Base-by-base conservation (phyloP, 2,797 vertebrate genomes). In the Pagetopsis macropterus region DNA sequence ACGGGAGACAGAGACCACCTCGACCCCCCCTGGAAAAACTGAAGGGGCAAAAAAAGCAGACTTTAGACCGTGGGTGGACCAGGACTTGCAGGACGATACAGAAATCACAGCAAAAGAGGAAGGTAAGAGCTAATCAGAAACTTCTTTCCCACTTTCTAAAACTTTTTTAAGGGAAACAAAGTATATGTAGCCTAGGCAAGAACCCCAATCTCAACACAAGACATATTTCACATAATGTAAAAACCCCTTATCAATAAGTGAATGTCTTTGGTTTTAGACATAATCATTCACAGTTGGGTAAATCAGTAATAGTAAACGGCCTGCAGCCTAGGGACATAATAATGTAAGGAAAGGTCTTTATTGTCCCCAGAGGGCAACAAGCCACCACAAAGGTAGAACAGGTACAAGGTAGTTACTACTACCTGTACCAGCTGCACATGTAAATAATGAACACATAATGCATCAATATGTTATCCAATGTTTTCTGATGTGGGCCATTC, bases 81-180 rank as follows among this genome's bases (percentile, higher is more conserved):
- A 96, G 87, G 96, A 97, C 72, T 86, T 97, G 51, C 93, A 93
- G 84, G 96, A 97, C 40, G 83, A 93, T 37, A 94, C 95, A 2
- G 93, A 96, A 4, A 86, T 90, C 49, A 52, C 50, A 58, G 66
- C 65, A 1, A 88, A 45, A 50, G 93, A 94, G 61, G 91, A 93
- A 75, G 95, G 97, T 98, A 95, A 88, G 80, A 54, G 12, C 16
- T n/a, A 3, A 5, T 6, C 3, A 13, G 15, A 16, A 46, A 46
- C 45, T 46, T 17, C 17, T 46, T 46, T 44, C 43, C 43, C 43
- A 44, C 10, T 11, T 44, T 11, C 10, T 11, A 11, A 13, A 44
- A 44, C 10, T 49, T 51, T 13, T 51, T 50, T 50, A 3, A 63
- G 11, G 17, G 14, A 62, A 33, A 31, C 23, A 2, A 60, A 46